phyloP scores from a whole-genome alignment of 2,888 invertebrate genomes.

The Yponomeuta cagnagella region DNA sequence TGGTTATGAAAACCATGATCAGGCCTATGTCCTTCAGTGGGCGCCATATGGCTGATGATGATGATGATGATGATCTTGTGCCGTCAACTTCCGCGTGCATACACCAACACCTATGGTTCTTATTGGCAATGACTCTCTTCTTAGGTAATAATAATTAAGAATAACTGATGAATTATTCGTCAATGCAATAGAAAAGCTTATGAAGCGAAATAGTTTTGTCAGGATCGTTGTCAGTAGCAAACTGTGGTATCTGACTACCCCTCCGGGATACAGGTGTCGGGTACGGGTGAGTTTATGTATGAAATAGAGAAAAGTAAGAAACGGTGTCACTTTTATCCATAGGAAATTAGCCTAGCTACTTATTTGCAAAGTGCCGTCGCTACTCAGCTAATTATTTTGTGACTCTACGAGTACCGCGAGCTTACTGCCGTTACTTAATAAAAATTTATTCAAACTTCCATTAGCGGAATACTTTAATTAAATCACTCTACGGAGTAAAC shows the following conservation, averaged over 20 bases:
- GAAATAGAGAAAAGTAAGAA: neutral
- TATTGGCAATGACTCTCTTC: neutral
- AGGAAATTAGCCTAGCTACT: neutral
- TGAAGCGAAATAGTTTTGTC: too few species aligned
- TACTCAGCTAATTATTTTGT: neutral
- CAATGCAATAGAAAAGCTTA: neutral
- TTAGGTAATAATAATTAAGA: too few species aligned
- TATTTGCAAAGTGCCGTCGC: neutral
- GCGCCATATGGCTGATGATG: too few species aligned
- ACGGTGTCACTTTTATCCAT: neutral
- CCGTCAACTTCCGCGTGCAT: neutral
- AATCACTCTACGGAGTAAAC: constrained; percentile 26
- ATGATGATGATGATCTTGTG: neutral
- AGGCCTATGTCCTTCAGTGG: too few species aligned
- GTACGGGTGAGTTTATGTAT: too few species aligned
- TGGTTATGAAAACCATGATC: too few species aligned
- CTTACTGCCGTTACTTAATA: neutral
- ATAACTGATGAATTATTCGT: neutral
- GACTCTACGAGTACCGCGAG: neutral
- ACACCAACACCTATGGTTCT: neutral
- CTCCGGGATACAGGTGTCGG: too few species aligned
- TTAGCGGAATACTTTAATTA: constrained; percentile 30
- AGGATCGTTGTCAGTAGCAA: too few species aligned
- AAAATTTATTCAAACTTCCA: constrained; percentile 21
- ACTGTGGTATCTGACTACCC: too few species aligned